Conservation (phyloP, 2,888 invertebrate genomes). For the Clepsis dumicolana region DNA sequence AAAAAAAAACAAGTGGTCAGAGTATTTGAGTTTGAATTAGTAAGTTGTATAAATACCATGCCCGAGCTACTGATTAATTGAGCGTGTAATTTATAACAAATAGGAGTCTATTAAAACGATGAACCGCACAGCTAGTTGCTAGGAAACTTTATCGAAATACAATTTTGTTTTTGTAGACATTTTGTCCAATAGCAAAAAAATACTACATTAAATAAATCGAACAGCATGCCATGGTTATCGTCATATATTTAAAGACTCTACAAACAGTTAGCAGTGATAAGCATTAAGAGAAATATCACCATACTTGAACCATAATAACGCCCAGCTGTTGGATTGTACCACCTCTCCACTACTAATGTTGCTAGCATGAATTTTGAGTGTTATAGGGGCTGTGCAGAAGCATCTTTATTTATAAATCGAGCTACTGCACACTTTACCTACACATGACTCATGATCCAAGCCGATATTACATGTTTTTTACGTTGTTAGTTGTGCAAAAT, state of each 20-base stretch:
- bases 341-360: slow-evolving; percentile 40
- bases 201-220: neutral
- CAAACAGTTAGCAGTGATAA: slow-evolving; percentile 57
- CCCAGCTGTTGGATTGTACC: slow-evolving; percentile 44
- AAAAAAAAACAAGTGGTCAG: slow-evolving; percentile 48
- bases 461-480: slow-evolving; percentile 8
- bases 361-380: slow-evolving; percentile 25
- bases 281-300: slow-evolving; percentile 62
- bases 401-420: neutral
- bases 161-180: neutral
- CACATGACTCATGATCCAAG: slow-evolving; percentile 5
- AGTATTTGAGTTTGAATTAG: slow-evolving; percentile 37
- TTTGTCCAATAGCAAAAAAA: neutral
- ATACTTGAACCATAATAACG: slow-evolving; percentile 73
- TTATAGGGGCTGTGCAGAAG: slow-evolving; percentile 2
- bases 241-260: neutral
- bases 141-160: neutral
- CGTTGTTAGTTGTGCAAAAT: slow-evolving; percentile 35
- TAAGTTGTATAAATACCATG: slow-evolving; percentile 45
- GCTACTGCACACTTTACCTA: neutral
- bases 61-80: slow-evolving; percentile 54
- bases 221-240: neutral
- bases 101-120: slow-evolving; percentile 15
- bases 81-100: slow-evolving; percentile 43
- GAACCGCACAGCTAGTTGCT: neutral